Evolutionary conservation across 2,113 vertebrate species (phyloP).

Genomic region (Ceratotherium simum): DNA sequence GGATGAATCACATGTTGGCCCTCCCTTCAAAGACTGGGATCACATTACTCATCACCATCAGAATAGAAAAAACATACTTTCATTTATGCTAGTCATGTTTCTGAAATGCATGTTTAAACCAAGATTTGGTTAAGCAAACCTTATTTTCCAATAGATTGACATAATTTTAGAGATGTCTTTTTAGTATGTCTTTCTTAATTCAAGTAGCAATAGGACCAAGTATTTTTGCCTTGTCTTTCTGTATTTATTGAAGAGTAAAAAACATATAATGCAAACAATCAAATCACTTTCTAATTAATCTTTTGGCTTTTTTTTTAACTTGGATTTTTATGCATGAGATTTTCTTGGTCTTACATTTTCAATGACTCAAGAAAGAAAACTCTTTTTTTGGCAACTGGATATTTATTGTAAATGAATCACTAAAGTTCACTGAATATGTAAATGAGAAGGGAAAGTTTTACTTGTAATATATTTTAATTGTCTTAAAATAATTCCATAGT

Average conservation of each 20-base stretch:
- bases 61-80: not conserved
- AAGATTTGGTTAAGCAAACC: not conserved
- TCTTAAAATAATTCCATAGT: not conserved
- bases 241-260: not conserved
- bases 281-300: not conserved
- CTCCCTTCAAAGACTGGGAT: not conserved
- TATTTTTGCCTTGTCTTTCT: not conserved
- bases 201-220: not conserved
- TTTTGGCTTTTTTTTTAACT: not conserved
- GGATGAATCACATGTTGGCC: not conserved
- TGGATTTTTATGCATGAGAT: not conserved
- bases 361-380: not conserved
- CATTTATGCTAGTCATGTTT: not conserved
- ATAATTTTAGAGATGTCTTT: not conserved
- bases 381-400: not conserved
- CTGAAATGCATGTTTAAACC: slow-evolving; percentile 13
- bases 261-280: not conserved
- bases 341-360: slow-evolving; percentile 21
- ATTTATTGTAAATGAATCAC: not conserved
- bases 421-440: not conserved
- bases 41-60: not conserved
- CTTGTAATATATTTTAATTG: not conserved
- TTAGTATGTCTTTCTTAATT: not conserved
- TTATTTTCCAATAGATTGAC: not conserved
- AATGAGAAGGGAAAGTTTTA: not conserved